phyloP scores from a whole-genome alignment of 1,140 invertebrate species.

The Lepidotrigona ventralis region DNA sequence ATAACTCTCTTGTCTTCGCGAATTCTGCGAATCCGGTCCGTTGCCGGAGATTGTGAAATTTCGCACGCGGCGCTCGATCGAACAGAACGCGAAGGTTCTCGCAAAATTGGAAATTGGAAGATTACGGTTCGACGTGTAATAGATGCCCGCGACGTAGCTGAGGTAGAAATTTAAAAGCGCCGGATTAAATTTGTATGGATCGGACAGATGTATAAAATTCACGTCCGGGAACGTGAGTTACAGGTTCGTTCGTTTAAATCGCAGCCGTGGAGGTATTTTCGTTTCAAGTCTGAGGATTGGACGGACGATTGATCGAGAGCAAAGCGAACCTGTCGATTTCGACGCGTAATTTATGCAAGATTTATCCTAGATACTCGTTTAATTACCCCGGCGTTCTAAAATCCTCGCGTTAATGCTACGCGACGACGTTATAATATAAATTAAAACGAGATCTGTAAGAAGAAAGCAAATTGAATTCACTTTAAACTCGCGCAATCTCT shows the following conservation, averaged over 20 bases:
- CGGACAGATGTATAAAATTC: background rate
- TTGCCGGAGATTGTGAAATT: background rate
- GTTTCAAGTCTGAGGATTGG: background rate
- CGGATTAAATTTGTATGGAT: background rate
- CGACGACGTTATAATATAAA: background rate
- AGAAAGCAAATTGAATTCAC: background rate
- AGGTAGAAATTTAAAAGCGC: too few relatives aligned
- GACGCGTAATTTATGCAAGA: background rate
- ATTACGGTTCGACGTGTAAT: background rate
- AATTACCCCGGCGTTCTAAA: background rate
- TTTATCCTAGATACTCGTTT: background rate
- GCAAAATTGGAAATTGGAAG: background rate
- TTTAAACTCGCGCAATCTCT: background rate
- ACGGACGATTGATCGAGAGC: background rate
- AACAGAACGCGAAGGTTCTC: background rate
- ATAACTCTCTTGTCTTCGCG: too few relatives aligned
- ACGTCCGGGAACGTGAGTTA: too few relatives aligned
- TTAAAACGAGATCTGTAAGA: background rate
- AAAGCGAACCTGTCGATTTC: background rate
- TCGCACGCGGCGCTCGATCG: too few relatives aligned
- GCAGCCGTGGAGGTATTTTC: background rate
- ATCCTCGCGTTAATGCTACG: background rate
- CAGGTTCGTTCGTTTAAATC: too few relatives aligned
- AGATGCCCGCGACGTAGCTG: background rate
- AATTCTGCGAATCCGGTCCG: too few relatives aligned